phyloP scores from a whole-genome alignment of 2,113 vertebrate genomes.

The Pygoscelis antarcticus region DNA sequence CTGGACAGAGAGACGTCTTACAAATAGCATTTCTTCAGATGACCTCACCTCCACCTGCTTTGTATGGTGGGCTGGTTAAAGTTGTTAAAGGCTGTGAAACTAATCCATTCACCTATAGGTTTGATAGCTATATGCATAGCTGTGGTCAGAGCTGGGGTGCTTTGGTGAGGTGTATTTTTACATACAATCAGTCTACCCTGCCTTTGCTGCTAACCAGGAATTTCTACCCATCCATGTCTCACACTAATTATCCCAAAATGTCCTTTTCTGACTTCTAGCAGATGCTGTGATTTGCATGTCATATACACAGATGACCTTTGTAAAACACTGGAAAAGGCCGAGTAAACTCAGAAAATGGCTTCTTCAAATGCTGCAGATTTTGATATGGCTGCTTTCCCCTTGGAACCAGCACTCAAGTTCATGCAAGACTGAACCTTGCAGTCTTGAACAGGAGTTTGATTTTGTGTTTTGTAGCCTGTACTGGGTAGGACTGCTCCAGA shows the following conservation, averaged over 20 bases:
- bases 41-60: neutral
- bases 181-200: neutral
- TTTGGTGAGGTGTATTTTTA: neutral
- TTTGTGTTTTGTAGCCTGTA: neutral
- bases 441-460: neutral
- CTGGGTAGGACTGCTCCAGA: neutral
- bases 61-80: neutral
- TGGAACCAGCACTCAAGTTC: neutral
- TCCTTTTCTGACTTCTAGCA: neutral
- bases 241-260: neutral
- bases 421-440: neutral
- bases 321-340: neutral
- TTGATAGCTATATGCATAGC: rapidly evolving
- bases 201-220: neutral
- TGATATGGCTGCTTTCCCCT: neutral
- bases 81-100: neutral
- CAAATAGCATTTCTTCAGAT: neutral
- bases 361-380: neutral
- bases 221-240: neutral
- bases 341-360: neutral
- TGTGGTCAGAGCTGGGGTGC: neutral
- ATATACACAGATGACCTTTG: neutral
- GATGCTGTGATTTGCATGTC: neutral
- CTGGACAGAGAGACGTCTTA: neutral
- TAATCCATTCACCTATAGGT: neutral